phyloP scores from a whole-genome alignment of 2,113 vertebrate genomes.

The Butastur rufipennis region DNA sequence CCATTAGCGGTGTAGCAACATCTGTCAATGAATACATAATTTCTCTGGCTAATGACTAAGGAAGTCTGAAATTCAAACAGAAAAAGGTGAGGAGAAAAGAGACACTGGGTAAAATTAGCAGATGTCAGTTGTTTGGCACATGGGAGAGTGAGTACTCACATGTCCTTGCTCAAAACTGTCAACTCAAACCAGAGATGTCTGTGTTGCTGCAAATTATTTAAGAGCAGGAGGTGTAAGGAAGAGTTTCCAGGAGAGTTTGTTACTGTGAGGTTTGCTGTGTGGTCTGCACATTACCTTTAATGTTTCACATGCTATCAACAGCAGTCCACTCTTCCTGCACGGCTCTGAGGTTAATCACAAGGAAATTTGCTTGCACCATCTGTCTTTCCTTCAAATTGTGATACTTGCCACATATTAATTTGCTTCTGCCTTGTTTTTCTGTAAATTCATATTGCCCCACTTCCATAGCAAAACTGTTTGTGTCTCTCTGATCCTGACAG shows the following conservation, averaged over 20 bases:
- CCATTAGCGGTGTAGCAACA: not conserved
- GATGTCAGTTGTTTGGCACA: accelerated
- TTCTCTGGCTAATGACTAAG: not conserved
- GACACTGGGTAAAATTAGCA: not conserved
- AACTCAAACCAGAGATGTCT: not conserved
- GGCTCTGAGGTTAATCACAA: too few relatives aligned
- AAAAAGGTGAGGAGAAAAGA: not conserved
- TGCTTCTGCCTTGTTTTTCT: not conserved
- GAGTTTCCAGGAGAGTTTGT: not conserved
- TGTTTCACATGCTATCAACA: accelerated
- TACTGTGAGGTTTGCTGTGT: too few relatives aligned
- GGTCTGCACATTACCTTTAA: not conserved
- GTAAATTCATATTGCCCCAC: not conserved
- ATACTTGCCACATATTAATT: too few relatives aligned
- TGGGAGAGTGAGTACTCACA: too few relatives aligned
- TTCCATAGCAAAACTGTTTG: not conserved
- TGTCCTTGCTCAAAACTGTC: not conserved
- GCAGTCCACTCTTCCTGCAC: too few relatives aligned
- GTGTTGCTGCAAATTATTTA: not conserved
- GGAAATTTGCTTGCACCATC: not conserved
- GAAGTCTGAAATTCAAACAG: not conserved
- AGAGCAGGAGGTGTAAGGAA: too few relatives aligned
- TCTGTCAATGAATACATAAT: accelerated
- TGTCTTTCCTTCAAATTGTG: too few relatives aligned
- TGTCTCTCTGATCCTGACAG: not conserved